Evolutionary conservation across 2,797 vertebrate species (phyloP), one percentile per base, ranked within the genome.

Genomic region (Podarcis lilfordi): DNA sequence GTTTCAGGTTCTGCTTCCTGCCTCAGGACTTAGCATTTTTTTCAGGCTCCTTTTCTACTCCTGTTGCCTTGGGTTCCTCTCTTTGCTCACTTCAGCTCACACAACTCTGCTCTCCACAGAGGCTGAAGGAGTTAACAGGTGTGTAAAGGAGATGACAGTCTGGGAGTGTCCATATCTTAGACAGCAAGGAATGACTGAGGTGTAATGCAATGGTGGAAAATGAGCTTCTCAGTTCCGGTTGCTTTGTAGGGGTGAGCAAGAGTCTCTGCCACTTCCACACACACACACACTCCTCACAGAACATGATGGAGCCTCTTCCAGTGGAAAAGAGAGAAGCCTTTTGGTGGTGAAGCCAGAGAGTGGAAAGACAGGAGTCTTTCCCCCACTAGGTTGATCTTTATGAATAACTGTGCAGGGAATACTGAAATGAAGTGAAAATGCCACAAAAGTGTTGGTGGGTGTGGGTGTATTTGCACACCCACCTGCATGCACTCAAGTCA

Each of bases 251-350:
- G 59, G 68, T 76, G 64, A 75, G 50, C 50, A 50, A 13, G 50
- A 50, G 50, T 13, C 50, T 13, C 50, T 50, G 50, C 50, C 50
- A 50, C 50, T 50, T 50, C 3, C 50, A 50, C 50, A 50, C 50
- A 50, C 11, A 50, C 45, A 50, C 45, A 50, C 45, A 13, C 45
- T 50, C 45, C 72, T 83, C 91, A 95, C 96, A 96, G 93, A 96
- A 95, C 92, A 92, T 91, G 9, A 21, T 86, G 91, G 93, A 91
- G 87, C 37, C 10, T 86, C 84, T 90, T 88, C 79, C 2, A n/a
- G 55, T 9, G 10, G 45, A 91, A 93, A 87, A 80, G 1, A 1
- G 13, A 91, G 91, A 82, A 87, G 88, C 55, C 29, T 7, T 8
- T 74, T 25, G 55, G 55, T 71, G 43, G 25, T 11, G 37, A 8